Conservation (phyloP, 2,113 vertebrate species). For the Hydrolagus affinis region DNA sequence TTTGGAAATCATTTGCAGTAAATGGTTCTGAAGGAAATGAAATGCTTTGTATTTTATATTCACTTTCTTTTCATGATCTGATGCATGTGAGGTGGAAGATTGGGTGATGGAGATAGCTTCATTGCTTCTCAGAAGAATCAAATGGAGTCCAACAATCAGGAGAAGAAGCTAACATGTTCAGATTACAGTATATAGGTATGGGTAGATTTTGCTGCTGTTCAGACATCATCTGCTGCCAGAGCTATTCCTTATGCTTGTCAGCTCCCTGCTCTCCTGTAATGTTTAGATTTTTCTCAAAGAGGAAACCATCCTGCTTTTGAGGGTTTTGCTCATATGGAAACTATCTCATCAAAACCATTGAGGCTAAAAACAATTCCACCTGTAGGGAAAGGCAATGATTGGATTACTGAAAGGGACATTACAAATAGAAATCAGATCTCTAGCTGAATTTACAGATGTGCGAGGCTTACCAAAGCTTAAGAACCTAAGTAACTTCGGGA, state of each 20-base stretch:
- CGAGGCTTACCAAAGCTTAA: not conserved
- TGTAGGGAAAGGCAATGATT: not conserved
- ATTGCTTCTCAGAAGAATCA: not conserved
- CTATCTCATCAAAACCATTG: not conserved
- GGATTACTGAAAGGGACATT: not conserved
- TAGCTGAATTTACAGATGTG: not conserved
- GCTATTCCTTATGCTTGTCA: not conserved
- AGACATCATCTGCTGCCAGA: not conserved
- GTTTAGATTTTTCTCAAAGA: not conserved
- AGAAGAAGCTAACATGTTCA: not conserved
- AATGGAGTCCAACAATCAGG: not conserved
- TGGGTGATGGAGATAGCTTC: not conserved
- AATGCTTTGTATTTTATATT: not conserved
- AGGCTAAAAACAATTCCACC: not conserved
- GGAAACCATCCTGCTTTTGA: not conserved
- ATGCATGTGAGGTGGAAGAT: not conserved
- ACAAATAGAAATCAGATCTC: not conserved
- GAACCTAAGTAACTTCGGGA: not conserved
- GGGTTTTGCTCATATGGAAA: not conserved
- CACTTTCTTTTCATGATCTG: not conserved
- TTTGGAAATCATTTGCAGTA: not conserved
- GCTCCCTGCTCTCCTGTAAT: not conserved
- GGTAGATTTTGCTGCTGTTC: not conserved
- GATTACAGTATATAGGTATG: not conserved
- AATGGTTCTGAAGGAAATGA: not conserved